Evolutionary conservation across 2,888 invertebrate genomes (phyloP), one percentile per base, ranked within the genome.

Genomic region (Eutolmus rufibarbis): DNA sequence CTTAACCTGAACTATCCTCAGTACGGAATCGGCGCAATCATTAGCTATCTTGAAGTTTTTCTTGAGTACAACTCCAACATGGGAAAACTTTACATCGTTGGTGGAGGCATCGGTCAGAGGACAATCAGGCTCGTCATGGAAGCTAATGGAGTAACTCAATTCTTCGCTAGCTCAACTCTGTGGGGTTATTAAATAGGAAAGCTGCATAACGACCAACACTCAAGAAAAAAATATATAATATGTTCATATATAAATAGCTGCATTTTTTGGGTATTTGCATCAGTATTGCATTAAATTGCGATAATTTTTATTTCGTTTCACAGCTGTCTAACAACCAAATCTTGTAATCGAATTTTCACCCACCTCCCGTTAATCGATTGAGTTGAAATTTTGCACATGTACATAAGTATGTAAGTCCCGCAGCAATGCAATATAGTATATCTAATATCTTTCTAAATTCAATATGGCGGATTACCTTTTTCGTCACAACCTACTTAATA

Each of bases 1-100:
- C 66, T 91, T 7, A 91, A 91, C 87, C 81, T 92, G 56, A 91
- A 90, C 1, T 92, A 92, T 88, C 92, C 92, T 3, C 90, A 91
- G 86, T 74, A 87, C 1, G 92, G 91, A 74, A 77, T 88, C 0
- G 92, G 91, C 0, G 89, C 91, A 40, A 88, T 91, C 78, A 89
- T 92, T 5, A 92, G 90, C 46, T 91, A 89, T 84, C 91, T 92
- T 19, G 90, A 91, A 87, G 88, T 92, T 31, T 37, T 89, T 8
- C 91, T 91, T 88, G 88, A 90, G 66, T 28, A 23, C 66, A 66
- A 66, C 28, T 66, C 66, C 3, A 66, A 66, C 3, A 28, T 66
- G 66, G 66, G 66, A 66, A 66, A 66, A 66, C 9, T 66, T 3
- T 23, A 23, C 66, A 19, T 66, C 23, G 66, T 66, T 28, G 66